Conservation (phyloP, 2,797 vertebrate genomes). For the Malacoctenus gilli region DNA sequence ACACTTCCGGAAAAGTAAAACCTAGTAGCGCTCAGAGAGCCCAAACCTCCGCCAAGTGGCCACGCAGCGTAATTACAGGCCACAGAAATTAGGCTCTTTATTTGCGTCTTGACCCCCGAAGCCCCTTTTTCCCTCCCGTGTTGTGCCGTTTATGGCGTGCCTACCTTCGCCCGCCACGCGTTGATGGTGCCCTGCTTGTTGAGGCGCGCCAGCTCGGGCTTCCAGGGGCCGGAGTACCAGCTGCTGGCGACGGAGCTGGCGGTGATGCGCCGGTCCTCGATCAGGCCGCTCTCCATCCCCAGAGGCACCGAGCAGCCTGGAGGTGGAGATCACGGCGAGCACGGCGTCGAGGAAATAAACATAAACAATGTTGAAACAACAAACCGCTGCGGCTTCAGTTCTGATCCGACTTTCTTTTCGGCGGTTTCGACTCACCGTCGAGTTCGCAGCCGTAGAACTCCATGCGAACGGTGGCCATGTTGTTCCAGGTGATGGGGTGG, state of each 20-base stretch:
- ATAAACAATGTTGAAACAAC: no score
- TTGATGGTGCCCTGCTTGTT: conserved; percentile 87
- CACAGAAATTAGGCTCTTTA: no score
- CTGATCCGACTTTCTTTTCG: no score
- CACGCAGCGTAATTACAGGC: no score
- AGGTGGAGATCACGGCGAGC: no score
- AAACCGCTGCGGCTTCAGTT: no score
- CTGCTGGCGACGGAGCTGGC: conserved; percentile 85
- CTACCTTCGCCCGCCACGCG: conserved; percentile 93
- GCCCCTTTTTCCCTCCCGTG: no score
- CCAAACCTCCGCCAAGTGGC: no score
- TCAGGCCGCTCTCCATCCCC: conserved; percentile 87
- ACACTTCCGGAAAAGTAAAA: no score
- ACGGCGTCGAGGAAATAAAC: no score
- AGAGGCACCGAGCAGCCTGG: conserved; percentile 92
- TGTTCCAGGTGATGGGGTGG: conserved; percentile 82
- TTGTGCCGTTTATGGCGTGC: neutral
- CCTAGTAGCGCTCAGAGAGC: no score
- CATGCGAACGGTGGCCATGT: conserved; percentile 88
- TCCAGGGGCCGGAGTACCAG: conserved; percentile 86
- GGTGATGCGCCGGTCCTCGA: conserved; percentile 83
- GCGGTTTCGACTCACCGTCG: conserved; percentile 81
- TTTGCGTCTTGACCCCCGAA: no score
- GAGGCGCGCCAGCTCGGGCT: conserved; percentile 86
- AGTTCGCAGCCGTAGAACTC: conserved; percentile 93